Base-by-base conservation (phyloP, 2,797 vertebrate genomes). In the Alcedo atthis region DNA sequence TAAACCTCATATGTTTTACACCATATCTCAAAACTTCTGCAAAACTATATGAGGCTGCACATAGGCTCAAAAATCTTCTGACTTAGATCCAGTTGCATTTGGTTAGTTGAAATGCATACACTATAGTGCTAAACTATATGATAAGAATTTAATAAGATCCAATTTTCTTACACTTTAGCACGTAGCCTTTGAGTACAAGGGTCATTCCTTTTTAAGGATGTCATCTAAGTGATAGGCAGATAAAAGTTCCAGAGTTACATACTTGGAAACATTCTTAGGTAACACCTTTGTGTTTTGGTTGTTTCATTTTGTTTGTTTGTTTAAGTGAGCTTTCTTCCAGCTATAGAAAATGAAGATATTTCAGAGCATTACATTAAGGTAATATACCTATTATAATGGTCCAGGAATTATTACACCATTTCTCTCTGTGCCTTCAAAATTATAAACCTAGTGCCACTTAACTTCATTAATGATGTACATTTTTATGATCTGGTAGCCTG, bases 391-490 rank as follows among this genome's bases (percentile, higher is more conserved):
- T 92, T 91, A 84, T 93, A 95, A 94, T 90, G 80, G 75, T 57
- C 89, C 51, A 55, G 84, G 74, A 94, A 95, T 96, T 95, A 95
- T 81, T 94, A 81, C 49, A 93, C 8, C 51, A 85, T 91, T 95
- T 93, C 61, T 93, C 82, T 91, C 88, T 89, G 33, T 94, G 67
- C 71, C 59, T 93, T 85, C 90, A 92, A 96, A 95, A 95, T 94
- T 93, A 82, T 76, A 90, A 92, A 75, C 69, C 35, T 55, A 71
- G 46, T 90, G 73, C 81, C 79, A 89, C 73, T 97, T 97, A 92
- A 95, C 75, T 95, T 95, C 82, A 71, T 92, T 96, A 96, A 93
- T 77, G 76, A 87, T 82, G 69, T 90, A 95, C 90, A 80, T 94
- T 95, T 95, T 95, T 88, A 89, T 93, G 61, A 96, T 93, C 59